These are phyloP conservation scores for Catocala nupta DNA, from an alignment of 2,888 invertebrate genomes.

Conservation along the genomic window DNA sequence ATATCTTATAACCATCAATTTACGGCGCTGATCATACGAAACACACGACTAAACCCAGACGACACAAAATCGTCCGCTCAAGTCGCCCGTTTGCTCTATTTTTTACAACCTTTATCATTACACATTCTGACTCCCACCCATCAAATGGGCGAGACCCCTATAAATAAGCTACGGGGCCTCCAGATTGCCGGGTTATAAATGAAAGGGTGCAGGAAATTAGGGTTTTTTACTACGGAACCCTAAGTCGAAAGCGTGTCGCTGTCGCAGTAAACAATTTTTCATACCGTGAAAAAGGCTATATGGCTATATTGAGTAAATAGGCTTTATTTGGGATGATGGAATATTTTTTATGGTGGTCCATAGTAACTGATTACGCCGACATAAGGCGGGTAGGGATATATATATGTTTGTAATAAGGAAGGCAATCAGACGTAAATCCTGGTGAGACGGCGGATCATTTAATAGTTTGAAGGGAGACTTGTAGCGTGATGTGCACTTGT, in stretches of 20 bases:
- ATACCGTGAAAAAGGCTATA: conserved; percentile 74
- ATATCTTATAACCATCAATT: too few relatives aligned
- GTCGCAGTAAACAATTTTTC: conserved; percentile 82
- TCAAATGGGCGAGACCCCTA: conserved; percentile 81
- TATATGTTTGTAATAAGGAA: conserved; percentile 49
- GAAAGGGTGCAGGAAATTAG: conserved; percentile 87
- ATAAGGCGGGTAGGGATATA: conserved; percentile 50
- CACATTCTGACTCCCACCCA: conserved; percentile 82
- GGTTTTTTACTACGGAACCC: conserved; percentile 83
- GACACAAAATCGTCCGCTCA: conserved; percentile 12
- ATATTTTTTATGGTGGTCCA: conserved; percentile 67
- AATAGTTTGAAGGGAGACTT: conserved; percentile 34
- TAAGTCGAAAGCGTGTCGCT: conserved; percentile 69
- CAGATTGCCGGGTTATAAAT: conserved; percentile 86
- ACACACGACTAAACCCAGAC: neutral
- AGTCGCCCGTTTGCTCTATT: conserved; percentile 60
- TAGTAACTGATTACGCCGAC: conserved; percentile 64
- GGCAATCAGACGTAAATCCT: conserved; percentile 51
- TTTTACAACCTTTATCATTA: conserved; percentile 84
- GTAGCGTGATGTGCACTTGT: neutral
- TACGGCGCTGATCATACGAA: too few relatives aligned
- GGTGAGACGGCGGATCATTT: conserved; percentile 31
- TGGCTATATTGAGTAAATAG: conserved; percentile 68
- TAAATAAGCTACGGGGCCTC: conserved; percentile 83
- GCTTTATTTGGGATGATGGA: conserved; percentile 73